Base-by-base conservation (phyloP, 2,797 vertebrate species). In the Macroramphosus scolopax region DNA sequence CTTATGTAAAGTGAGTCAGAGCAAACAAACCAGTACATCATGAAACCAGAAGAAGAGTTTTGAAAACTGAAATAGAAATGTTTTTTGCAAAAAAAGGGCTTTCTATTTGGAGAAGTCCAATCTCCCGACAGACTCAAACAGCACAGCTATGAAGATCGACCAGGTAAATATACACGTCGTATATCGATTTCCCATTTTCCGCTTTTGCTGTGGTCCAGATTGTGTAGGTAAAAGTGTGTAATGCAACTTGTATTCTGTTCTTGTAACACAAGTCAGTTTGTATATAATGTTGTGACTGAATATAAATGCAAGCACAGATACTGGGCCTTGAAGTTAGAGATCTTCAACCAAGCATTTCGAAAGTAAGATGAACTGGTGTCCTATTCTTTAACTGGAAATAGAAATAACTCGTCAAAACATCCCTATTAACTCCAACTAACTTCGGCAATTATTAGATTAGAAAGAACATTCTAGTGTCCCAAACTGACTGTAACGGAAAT, bases 41-140 rank as follows among this genome's bases (percentile, higher is more conserved):
- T n/a, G n/a, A n/a, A n/a, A n/a, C n/a, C n/a, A n/a, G n/a, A n/a
- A n/a, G n/a, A n/a, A n/a, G n/a, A n/a, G n/a, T 56, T 47, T 44
- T 14, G 7, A 17, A 58, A 25, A 47, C 47, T 70, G 33, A 47
- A 68, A 59, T 40, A n/a, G 11, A 35, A n/a, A 1, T 38, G 28
- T 40, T 63, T n/a, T 53, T 43, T 75, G 51, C 84, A 70, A 37
- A 40, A 28, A 33, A 83, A 99, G 97, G 84, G 93, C 93, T 0
- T 98, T 99, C 86, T 99, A 98, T 85, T 85, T 99, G 77, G 97
- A 99, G 68, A 94, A 95, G 70, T 98, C 96, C n/a, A 98, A 98
- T 69, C 86, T 97, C 52, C 92, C 93, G 7, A 92, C 95, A 0
- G 96, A 98, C 20, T 94, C 95, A 18, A 96, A 92, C 74, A 91